These are phyloP conservation scores for Lophotriccus pileatus DNA, from an alignment of 2,797 vertebrate genomes.

Conservation along the genomic window DNA sequence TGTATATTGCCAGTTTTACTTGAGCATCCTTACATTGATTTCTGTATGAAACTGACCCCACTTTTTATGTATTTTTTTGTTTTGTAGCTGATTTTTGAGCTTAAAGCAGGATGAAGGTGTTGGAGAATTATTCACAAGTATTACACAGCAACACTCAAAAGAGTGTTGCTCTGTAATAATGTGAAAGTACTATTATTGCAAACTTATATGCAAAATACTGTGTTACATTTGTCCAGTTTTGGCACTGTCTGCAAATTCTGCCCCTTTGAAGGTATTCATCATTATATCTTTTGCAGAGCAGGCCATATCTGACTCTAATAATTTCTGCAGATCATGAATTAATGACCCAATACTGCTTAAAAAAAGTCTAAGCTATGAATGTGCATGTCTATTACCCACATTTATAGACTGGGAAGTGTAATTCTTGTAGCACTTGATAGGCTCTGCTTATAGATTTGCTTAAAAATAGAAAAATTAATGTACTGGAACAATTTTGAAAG, in stretches of 20 bases:
- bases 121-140: background rate
- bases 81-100: background rate
- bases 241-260: background rate
- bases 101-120: background rate
- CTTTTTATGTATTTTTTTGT: background rate
- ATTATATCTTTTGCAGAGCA: background rate
- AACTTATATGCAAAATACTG: background rate
- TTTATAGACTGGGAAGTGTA: conserved; percentile 1
- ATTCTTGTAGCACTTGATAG: conserved; percentile 13
- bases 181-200: background rate
- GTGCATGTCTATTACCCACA: background rate
- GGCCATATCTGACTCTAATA: background rate
- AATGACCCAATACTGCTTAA: background rate
- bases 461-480: conserved; percentile 73
- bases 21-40: background rate
- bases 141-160: background rate
- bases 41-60: background rate
- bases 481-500: conserved; percentile 67
- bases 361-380: background rate
- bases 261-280: background rate
- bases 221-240: background rate
- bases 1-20: background rate
- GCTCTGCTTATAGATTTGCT: conserved; percentile 62
- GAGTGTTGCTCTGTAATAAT: background rate
- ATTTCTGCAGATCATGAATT: background rate